Evolutionary conservation across 2,797 vertebrate genomes (phyloP), one percentile per base, ranked within the genome.

Genomic region (Poeciliopsis presidionis): DNA sequence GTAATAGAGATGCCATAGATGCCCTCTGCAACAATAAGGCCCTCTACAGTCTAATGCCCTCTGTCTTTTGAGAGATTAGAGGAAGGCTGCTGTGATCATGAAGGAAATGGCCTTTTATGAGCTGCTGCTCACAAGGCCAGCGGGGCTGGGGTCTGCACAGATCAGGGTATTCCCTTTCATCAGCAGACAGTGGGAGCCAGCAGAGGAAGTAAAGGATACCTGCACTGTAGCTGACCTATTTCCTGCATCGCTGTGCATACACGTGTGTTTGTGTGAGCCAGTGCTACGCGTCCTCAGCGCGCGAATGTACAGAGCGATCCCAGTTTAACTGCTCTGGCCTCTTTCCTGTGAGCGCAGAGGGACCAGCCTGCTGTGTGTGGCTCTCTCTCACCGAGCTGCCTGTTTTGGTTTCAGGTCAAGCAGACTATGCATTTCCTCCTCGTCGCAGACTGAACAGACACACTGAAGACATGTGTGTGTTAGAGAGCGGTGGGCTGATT

Each of bases 381-480:
- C 59, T 87, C 88, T 86, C 87, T 87, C 87, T 87, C 12, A n/a
- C 18, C 0, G 53, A 83, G 87, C 75, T 36, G 69, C 28, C 6
- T 94, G 92, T 94, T 95, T 93, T 90, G 43, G 43, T 93, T 93
- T 92, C 91, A 84, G 81, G 78, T 89, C 87, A 81, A 91, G 92
- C 82, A 5, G 72, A 87, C 85, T 73, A 28, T 45, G 79, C 74
- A 86, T 90, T 93, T 93, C 87, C 91, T 92, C 86, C 67, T 81
- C 51, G 33, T 82, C 67, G 84, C 53, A 85, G 77, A 76, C 65
- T 6, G 57, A 87, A 84, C 79, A 81, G 90, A 91, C 90, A 91
- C 90, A 90, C 90, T 85, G 82, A 79, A 89, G 69, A 76, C 81
- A 5, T 55, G n/a, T 13, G 55, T 59, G n/a, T 28, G 55, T 59